Evolutionary conservation across 2,888 invertebrate genomes (phyloP), one percentile per base, ranked within the genome.

Genomic region (Phalera bucephala): DNA sequence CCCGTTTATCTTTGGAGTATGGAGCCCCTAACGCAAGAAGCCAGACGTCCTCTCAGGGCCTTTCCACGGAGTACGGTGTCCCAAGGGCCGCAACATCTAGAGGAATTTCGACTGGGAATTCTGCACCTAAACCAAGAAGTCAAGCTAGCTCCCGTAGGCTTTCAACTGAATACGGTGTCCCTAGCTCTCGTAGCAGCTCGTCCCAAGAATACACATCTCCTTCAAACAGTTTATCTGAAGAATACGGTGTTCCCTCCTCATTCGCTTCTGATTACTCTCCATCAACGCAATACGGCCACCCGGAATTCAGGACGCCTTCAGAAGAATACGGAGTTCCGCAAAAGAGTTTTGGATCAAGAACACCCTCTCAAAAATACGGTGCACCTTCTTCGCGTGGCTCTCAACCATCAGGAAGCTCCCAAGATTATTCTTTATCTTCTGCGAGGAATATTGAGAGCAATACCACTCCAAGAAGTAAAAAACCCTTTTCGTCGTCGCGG

Each of bases 361-460:
- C 56, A 1, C 55, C 64, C 12, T 66, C 73, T 1, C 59, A 68
- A 23, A 60, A 68, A 40, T 72, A 74, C 33, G 71, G 76, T 0
- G 47, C 66, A 7, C 71, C 75, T 1, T 42, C 48, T 14, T 48
- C 60, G 17, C 58, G 63, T 9, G 60, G 50, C 37, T 54, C 61
- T 17, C 57, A 56, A 8, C 38, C 54, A 31, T 45, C 56, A 8
- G 6, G 36, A 1, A 52, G 46, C 17, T 36, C 67, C 2, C 68
- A 74, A 45, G 65, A 74, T 40, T 75, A 77, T 19, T 72, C 72
- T 0, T 72, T 75, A 1, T 75, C 70, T 25, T 63, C 66, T 13
- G 45, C 65, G 10, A 55, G 58, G 14, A 56, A 44, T 15, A 45
- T 45, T 59, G 72, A 21, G 74, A 69, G 55, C 52, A 58, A 3